These are phyloP conservation scores for Iphiclides podalirius DNA, from an alignment of 2,888 invertebrate species.

Conservation along the genomic window DNA sequence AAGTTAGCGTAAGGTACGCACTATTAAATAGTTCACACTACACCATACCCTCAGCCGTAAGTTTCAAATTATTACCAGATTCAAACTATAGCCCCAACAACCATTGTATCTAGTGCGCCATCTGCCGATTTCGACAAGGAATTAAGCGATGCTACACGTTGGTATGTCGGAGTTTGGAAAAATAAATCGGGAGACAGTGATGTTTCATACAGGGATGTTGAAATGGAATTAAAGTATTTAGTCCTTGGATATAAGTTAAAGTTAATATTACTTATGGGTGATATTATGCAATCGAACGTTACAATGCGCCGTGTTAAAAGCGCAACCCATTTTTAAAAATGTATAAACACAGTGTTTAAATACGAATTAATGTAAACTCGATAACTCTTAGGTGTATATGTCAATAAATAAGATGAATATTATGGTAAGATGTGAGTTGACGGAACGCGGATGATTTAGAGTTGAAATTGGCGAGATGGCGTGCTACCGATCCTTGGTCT, in stretches of 20 bases:
- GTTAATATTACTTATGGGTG: neutral
- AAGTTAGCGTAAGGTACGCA: neutral
- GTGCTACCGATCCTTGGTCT: neutral
- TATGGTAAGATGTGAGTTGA: too few species aligned
- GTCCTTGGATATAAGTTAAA: neutral
- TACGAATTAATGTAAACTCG: neutral
- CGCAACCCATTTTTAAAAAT: neutral
- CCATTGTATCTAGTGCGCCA: too few species aligned
- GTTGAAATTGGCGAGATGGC: neutral
- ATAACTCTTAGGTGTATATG: neutral
- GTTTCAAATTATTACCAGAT: too few species aligned
- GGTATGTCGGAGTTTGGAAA: neutral
- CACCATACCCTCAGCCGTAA: neutral
- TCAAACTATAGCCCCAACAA: too few species aligned
- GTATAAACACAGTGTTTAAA: neutral
- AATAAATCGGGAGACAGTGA: neutral
- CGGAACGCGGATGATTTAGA: neutral
- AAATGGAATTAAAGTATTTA: neutral
- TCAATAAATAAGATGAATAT: too few species aligned
- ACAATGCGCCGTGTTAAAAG: too few species aligned
- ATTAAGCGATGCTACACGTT: neutral
- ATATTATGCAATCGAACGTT: too few species aligned
- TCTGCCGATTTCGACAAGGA: neutral
- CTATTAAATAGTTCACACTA: neutral
- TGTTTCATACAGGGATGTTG: slow-evolving; percentile 16